These are phyloP conservation scores for Anthopleura xanthogrammica DNA, from an alignment of 92 coral and sea anemone species.

Conservation along the genomic window DNA sequence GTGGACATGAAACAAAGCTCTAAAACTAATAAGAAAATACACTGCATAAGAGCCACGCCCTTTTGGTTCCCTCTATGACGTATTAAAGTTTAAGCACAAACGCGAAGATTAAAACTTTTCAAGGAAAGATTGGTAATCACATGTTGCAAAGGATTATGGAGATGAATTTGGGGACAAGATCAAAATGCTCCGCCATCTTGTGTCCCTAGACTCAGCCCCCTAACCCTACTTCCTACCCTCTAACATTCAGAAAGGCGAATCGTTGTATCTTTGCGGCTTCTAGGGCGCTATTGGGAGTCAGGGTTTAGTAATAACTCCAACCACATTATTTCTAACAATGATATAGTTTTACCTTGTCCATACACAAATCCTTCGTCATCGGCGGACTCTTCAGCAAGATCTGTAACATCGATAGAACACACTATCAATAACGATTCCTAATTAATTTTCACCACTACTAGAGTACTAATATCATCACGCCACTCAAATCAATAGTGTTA, in stretches of 20 bases:
- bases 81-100: too few relatives aligned
- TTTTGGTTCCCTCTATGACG: too few relatives aligned
- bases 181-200: not conserved
- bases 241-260: too few relatives aligned
- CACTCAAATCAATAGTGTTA: not conserved
- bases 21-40: constrained; percentile 57
- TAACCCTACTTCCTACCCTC: too few relatives aligned
- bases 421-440: not conserved
- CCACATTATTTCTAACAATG: not conserved
- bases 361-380: constrained; percentile 3
- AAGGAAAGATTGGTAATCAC: too few relatives aligned
- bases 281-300: too few relatives aligned
- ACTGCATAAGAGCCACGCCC: not conserved
- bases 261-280: too few relatives aligned
- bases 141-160: too few relatives aligned
- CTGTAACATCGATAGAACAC: not conserved
- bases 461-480: not conserved
- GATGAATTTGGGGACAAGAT: too few relatives aligned
- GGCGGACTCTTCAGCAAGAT: not conserved
- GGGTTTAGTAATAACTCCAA: not conserved
- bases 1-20: constrained; percentile 82
- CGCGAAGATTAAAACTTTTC: not conserved
- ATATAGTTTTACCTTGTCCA: constrained; percentile 25
- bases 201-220: too few relatives aligned
- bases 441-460: not conserved